Evolutionary conservation across 2,888 invertebrate species (phyloP), one percentile per base, ranked within the genome.

Genomic region (Venustoraphidia nigricollis): DNA sequence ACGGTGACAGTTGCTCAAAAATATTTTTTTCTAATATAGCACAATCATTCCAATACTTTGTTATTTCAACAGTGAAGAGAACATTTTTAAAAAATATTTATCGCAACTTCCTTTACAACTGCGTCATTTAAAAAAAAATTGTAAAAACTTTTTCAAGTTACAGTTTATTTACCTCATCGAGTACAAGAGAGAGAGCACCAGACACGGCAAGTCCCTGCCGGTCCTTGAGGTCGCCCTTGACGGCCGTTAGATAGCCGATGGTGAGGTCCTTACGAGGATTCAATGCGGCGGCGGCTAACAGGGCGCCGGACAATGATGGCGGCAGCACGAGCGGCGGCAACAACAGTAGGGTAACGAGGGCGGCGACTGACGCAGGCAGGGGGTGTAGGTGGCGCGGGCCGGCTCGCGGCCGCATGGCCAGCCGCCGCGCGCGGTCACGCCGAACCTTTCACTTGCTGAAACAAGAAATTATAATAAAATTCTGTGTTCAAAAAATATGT

Each of bases 121-220:
- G 17, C 17, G 17, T 17, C 4, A 2, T 17, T 17, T 17, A 2
- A 17, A 17, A 4, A 27, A 27, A 27, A 27, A 27, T 27, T 1
- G 27, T 27, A 27, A 27, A 4, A 17, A 17, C 17, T 4, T 17
- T 17, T 17, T 17, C 4, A 17, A 17, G 17, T 27, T 27, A 27
- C 27, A 40, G 17, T 35, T 37, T 8, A 51, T 57, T 58, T 61
- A 92, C 88, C 75, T 86, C 79, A 57, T 90, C 81, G 49, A 94
- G 75, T 46, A 94, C 94, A 76, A 87, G 81, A 42, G 89, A 79
- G 56, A 95, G 76, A 47, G 94, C 95, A 49, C 95, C 95, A 46
- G 91, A 90, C 60, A 92, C 85, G 54, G 85, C 78, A 59, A 92
- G 75, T 14, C 92, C 93, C 68, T 88, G 87, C 53, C 86, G 76